These are phyloP conservation scores for Petromus typicus DNA, from an alignment of 2,113 vertebrate species.

Conservation along the genomic window DNA sequence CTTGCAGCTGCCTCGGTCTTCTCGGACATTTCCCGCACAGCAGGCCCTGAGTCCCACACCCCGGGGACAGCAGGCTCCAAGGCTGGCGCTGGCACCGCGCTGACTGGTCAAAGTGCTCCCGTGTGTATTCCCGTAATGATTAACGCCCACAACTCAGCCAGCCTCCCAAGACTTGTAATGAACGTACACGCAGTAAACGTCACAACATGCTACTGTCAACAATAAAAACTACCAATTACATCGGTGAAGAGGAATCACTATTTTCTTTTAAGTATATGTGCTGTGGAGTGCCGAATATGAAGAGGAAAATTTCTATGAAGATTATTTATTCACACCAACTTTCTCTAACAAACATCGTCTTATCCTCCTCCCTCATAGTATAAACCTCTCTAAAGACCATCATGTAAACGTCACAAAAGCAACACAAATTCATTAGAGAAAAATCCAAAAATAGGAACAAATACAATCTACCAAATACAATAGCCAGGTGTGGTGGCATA, in stretches of 20 bases:
- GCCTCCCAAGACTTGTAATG: neutral
- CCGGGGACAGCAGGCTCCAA: neutral
- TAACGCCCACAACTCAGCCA: neutral
- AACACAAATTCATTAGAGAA: neutral
- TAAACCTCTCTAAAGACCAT: neutral
- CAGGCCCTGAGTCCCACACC: neutral
- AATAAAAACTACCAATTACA: conserved; percentile 27
- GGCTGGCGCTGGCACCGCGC: neutral
- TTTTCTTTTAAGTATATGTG: neutral
- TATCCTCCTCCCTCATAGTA: neutral
- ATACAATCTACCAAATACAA: neutral
- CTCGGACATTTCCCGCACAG: neutral
- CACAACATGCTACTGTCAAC: neutral
- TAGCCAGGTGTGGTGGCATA: neutral
- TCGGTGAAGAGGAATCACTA: neutral
- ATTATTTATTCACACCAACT: conserved; percentile 38
- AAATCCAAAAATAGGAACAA: conserved; percentile 38
- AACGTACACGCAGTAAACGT: conserved; percentile 24
- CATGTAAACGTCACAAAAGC: conserved; percentile 12
- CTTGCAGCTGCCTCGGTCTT: no score
- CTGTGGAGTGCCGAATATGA: no score
- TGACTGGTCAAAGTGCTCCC: neutral
- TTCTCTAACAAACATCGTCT: conserved; percentile 38
- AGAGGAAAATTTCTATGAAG: conserved; percentile 22
- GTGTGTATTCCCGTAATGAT: neutral